phyloP scores from a whole-genome alignment of 2,113 vertebrate species.

The Chitala chitala region DNA sequence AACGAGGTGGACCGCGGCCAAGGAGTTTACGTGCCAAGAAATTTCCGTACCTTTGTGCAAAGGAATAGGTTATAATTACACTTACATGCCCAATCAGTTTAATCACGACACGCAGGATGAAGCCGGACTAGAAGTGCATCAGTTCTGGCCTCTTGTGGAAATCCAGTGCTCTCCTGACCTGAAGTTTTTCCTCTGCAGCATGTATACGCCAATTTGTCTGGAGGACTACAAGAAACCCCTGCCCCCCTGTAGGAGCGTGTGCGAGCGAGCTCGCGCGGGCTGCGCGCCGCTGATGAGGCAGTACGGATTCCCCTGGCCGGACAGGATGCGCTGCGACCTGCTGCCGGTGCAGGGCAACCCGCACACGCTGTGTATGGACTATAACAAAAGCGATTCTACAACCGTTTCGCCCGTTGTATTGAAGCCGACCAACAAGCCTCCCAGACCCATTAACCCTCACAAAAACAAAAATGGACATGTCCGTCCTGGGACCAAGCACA shows the following conservation, averaged over 20 bases:
- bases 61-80: slow-evolving; percentile 85
- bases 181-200: slow-evolving; percentile 91
- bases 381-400: slow-evolving; percentile 78
- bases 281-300: slow-evolving; percentile 92
- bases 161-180: slow-evolving; percentile 83
- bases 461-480: slow-evolving; percentile 48
- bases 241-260: slow-evolving; percentile 84
- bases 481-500: slow-evolving; percentile 44
- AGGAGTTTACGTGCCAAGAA: slow-evolving; percentile 83
- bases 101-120: slow-evolving; percentile 89
- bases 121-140: slow-evolving; percentile 84
- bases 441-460: slow-evolving; percentile 55
- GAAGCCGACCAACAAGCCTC: slow-evolving; percentile 48
- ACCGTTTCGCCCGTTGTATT: slow-evolving; percentile 60
- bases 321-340: slow-evolving; percentile 87
- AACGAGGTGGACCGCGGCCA: slow-evolving; percentile 37
- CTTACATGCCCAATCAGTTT: slow-evolving; percentile 87
- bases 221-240: slow-evolving; percentile 91
- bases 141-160: slow-evolving; percentile 88
- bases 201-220: slow-evolving; percentile 94
- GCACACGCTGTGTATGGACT: slow-evolving; percentile 88
- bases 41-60: slow-evolving; percentile 86
- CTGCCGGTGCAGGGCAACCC: slow-evolving; percentile 79
- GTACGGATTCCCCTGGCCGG: slow-evolving; percentile 94
- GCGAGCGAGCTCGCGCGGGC: slow-evolving; percentile 83